Percentiles rank a stretch among this genome's conserved stretches.
Conservation (phyloP, 2,888 invertebrate genomes). For the Nomada fucata region DNA sequence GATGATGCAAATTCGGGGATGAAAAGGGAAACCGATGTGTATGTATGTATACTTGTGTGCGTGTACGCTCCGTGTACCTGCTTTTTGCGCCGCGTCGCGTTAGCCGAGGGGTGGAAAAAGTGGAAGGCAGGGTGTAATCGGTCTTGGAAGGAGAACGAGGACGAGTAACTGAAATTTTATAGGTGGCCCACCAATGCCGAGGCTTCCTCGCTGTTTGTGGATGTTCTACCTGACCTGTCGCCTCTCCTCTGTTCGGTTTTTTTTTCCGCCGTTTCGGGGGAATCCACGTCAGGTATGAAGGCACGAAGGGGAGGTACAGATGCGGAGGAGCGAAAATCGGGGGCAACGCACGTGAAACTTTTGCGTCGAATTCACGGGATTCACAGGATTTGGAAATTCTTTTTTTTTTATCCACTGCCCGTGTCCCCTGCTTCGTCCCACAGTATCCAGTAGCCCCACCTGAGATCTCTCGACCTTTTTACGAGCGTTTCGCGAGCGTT, state of each 20-base stretch:
- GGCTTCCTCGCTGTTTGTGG: conserved; percentile 42
- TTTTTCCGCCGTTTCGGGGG: conserved; percentile 79
- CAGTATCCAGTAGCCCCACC: conserved; percentile 61
- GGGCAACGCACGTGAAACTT: conserved; percentile 32
- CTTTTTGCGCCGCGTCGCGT: conserved; percentile 34
- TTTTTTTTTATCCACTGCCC: conserved; percentile 13
- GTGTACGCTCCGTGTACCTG: conserved; percentile 63
- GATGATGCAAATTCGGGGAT: conserved; percentile 78
- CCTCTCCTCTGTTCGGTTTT: conserved; percentile 61
- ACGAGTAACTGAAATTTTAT: conserved; percentile 81
- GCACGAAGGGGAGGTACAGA: conserved; percentile 55
- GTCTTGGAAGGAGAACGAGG: conserved; percentile 49
- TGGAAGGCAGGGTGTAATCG: conserved; percentile 43
- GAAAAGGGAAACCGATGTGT: conserved; percentile 60
- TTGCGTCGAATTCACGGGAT: conserved; percentile 57
- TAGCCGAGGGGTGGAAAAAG: conserved; percentile 33
- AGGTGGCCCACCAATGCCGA: conserved; percentile 73
- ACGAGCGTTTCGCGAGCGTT: conserved; percentile 67
- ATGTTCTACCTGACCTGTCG: conserved; percentile 78
- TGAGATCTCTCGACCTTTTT: conserved; percentile 62
- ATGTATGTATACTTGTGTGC: background rate
- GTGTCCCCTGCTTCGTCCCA: conserved; percentile 29
- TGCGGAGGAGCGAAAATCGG: conserved; percentile 62
- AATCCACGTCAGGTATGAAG: conserved; percentile 82
- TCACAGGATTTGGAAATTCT: conserved; percentile 73